Evolutionary conservation across 2,113 vertebrate species (phyloP), one percentile per base, ranked within the genome.

Genomic region (Pterocles gutturalis): DNA sequence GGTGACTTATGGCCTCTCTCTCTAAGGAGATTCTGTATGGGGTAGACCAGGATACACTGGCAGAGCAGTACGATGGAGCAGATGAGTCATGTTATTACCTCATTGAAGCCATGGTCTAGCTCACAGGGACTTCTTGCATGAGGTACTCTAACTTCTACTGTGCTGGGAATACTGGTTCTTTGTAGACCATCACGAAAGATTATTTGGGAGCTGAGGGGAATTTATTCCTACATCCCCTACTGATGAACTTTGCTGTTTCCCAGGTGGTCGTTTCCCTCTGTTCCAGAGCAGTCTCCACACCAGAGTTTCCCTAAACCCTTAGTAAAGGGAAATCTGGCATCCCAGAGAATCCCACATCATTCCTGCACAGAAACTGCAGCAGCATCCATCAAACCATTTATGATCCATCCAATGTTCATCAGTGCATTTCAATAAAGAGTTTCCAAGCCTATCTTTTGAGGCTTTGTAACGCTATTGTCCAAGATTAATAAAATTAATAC

Each of bases 1-100:
- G 61, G 62, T 86, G 85, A 95, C 96, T 91, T 78, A 94, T 62
- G 36, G 60, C 11, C 51, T 61, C 87, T 21, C 9, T 61, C 6
- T 61, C 7, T 43, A 76, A 65, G 25, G 22, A 48, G 73, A 79
- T 62, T 2, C 55, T 55, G 43, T 31, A 75, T 49, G 58, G 61
- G 36, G 13, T 4, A 33, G 51, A 5, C 34, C 4, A 1, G 43
- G 82, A 57, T 33, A 31, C 79, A 5, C n/a, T 29, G 72, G 17
- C 36, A 87, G 62, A 92, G 79, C 58, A 58, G 6, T 65, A 17
- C 8, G 66, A 83, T 60, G 71, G 78, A 89, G 67, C 54, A 86
- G 79, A 54, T 66, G 84, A 87, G 38, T 93, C 77, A 82, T 3
- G 5, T 67, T 38, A 90, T 75, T 70, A 60, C 79, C 82, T 88